Percentiles rank a stretch among this genome's conserved stretches.
Evolutionary conservation across 2,797 vertebrate genomes (phyloP).

Genomic region (Squalus acanthias): DNA sequence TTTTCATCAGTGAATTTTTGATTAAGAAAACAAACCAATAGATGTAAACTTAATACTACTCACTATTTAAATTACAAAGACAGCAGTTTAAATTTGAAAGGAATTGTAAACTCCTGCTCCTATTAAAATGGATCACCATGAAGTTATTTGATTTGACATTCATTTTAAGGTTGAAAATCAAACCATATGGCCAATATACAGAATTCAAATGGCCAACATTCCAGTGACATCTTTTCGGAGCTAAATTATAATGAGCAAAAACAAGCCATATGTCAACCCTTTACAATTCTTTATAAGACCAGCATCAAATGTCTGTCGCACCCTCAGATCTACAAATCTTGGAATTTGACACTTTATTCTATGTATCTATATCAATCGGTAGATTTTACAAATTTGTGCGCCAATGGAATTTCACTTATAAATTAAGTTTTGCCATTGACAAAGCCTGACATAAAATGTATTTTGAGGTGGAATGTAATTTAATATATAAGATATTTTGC

Average conservation of each 20-base stretch:
- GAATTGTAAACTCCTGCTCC: background rate
- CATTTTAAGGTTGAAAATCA: background rate
- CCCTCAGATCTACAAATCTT: background rate
- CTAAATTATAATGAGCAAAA: background rate
- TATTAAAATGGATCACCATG: background rate
- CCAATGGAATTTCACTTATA: too few species aligned
- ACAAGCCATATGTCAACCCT: background rate
- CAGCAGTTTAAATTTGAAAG: background rate
- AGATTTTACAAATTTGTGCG: background rate
- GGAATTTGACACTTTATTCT: background rate
- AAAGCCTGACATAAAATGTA: too few species aligned
- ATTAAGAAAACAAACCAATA: background rate
- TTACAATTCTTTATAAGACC: background rate
- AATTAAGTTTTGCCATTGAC: too few species aligned
- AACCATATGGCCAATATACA: background rate
- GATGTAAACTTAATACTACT: background rate
- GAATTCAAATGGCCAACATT: background rate
- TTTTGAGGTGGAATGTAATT: too few species aligned
- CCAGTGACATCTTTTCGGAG: background rate
- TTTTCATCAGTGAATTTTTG: background rate
- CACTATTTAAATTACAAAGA: background rate
- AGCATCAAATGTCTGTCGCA: background rate
- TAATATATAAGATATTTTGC: too few species aligned
- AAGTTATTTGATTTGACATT: background rate
- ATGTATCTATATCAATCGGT: background rate